phyloP scores from a whole-genome alignment of 1,140 invertebrate species.

The Muscidifurax raptorellus region DNA sequence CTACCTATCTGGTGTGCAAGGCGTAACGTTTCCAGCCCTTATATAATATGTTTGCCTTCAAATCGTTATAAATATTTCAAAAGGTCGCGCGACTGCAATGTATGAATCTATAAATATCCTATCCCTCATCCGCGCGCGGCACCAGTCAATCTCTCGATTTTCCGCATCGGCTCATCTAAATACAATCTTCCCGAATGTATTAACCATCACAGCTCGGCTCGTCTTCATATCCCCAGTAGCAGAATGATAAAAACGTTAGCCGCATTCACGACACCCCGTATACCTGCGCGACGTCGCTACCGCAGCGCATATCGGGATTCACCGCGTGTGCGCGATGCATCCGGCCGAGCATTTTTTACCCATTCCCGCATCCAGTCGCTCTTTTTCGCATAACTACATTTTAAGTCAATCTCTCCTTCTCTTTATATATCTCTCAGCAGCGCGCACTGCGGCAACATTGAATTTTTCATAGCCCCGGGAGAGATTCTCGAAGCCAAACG shows the following conservation, averaged over 20 bases:
- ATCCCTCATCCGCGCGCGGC: too few relatives aligned
- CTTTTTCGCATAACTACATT: slow-evolving; percentile 17
- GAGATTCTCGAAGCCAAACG: background rate
- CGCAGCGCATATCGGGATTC: too few relatives aligned
- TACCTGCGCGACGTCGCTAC: too few relatives aligned
- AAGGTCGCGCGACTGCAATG: too few relatives aligned
- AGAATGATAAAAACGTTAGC: slow-evolving; percentile 1
- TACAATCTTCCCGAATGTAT: background rate
- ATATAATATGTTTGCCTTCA: too few relatives aligned
- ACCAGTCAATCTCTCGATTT: background rate
- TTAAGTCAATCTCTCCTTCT: slow-evolving; percentile 3
- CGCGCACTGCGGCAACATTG: slow-evolving; percentile 14
- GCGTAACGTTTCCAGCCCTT: too few relatives aligned
- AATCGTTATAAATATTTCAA: too few relatives aligned
- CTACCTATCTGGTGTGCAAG: too few relatives aligned
- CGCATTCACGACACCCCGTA: background rate
- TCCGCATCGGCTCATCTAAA: background rate
- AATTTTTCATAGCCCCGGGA: background rate
- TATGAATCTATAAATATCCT: too few relatives aligned
- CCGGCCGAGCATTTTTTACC: background rate
- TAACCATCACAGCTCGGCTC: background rate
- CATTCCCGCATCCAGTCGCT: background rate
- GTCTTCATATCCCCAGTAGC: background rate
- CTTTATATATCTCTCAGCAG: background rate
- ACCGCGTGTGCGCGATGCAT: too few relatives aligned